Percentiles rank a stretch among this genome's conserved stretches.
phyloP scores from a whole-genome alignment of 2,113 vertebrate species.

The Catharus fuscescens region DNA sequence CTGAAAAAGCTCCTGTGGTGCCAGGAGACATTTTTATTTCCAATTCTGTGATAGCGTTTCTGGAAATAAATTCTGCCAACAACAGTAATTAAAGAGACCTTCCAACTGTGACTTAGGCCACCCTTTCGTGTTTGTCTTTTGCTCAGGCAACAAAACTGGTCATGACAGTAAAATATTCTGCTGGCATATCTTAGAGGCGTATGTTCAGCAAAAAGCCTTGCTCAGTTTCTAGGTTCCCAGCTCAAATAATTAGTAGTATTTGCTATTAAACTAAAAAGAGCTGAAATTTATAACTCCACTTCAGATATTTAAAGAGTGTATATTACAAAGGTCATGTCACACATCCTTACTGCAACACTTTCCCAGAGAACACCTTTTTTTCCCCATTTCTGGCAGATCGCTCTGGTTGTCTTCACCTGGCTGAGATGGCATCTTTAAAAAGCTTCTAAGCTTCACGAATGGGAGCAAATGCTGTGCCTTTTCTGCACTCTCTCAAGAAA shows the following conservation, averaged over 20 bases:
- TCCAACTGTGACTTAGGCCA: not conserved
- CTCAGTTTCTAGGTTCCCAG: not conserved
- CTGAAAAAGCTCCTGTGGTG: constrained; percentile 1
- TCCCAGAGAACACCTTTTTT: not conserved
- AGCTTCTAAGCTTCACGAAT: not conserved
- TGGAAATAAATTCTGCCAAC: constrained; percentile 32
- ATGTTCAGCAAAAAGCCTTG: not conserved
- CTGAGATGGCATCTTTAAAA: not conserved
- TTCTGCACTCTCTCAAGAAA: not conserved
- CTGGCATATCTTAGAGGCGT: not conserved
- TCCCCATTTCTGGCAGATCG: not conserved
- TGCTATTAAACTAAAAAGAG: not conserved
- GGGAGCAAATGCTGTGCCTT: not conserved
- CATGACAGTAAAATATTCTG: constrained; percentile 26
- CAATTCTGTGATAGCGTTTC: not conserved
- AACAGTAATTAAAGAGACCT: constrained; percentile 25
- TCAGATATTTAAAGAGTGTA: not conserved
- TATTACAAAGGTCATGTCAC: not conserved
- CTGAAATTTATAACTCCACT: not conserved
- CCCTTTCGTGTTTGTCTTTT: not conserved
- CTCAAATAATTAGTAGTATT: constrained; percentile 10
- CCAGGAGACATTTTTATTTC: constrained; percentile 28
- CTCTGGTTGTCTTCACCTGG: not conserved
- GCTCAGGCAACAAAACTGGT: constrained; percentile 18
- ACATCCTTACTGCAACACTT: not conserved